phyloP scores from a whole-genome alignment of 2,888 invertebrate species.

The Amphipoea oculea region DNA sequence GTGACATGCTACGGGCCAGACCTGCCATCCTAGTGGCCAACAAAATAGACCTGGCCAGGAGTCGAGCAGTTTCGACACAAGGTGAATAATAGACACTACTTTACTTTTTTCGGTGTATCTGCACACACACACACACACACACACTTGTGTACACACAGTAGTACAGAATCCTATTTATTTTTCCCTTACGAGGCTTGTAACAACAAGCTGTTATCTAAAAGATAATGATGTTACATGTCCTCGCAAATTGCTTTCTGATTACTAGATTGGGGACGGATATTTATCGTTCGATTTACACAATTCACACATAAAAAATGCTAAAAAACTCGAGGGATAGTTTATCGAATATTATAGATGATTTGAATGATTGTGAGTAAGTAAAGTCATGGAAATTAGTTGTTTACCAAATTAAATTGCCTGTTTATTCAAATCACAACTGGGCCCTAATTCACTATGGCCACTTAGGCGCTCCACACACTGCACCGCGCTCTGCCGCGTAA shows the following conservation, averaged over 20 bases:
- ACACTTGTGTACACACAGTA: no score
- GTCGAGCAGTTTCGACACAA: slow-evolving; percentile 96
- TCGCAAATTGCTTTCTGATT: slow-evolving; percentile 52
- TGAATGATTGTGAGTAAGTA: background rate
- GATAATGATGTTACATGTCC: slow-evolving; percentile 47
- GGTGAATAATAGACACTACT: slow-evolving; percentile 89
- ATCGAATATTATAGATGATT: background rate
- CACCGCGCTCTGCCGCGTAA: no score
- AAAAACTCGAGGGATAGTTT: background rate
- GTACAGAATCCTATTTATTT: slow-evolving; percentile 14
- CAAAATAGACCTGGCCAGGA: slow-evolving; percentile 97
- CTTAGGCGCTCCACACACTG: no score
- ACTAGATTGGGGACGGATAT: slow-evolving; percentile 8
- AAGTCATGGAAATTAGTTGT: no score
- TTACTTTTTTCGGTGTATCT: no score
- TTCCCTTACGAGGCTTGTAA: slow-evolving; percentile 6
- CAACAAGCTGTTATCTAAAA: slow-evolving; percentile 24
- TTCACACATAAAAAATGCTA: no score
- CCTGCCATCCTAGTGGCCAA: slow-evolving; percentile 97
- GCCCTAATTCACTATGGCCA: no score
- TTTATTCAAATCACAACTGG: background rate
- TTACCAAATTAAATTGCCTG: background rate
- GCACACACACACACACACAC: no score
- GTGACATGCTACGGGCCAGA: slow-evolving; percentile 93
- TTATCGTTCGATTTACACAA: background rate